Percentiles rank a stretch among this genome's conserved stretches.
Evolutionary conservation across 1,140 invertebrate species (phyloP).

Genomic region (Bombus sylvicola): DNA sequence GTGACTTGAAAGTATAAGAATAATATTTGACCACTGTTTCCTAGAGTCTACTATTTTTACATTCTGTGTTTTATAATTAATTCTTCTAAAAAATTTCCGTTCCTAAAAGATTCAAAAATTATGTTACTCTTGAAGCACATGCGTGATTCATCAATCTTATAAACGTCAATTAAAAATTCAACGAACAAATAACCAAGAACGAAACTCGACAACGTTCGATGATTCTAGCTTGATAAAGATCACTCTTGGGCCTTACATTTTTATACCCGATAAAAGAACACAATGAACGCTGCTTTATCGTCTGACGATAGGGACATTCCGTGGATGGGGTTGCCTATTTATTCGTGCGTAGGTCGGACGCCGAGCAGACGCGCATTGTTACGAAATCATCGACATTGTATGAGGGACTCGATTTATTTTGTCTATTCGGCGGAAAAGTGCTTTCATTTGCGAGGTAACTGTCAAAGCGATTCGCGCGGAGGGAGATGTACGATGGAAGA

Average conservation of each 20-base stretch:
- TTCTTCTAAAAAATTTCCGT: too few relatives aligned
- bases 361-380: slow-evolving; percentile 58
- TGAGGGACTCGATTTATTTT: slow-evolving; percentile 71
- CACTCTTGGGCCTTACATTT: slow-evolving; percentile 1
- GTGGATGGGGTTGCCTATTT: slow-evolving; percentile 51
- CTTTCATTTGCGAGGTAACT: slow-evolving; percentile 69
- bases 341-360: slow-evolving; percentile 56
- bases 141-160: neutral
- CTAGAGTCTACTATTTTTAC: too few relatives aligned
- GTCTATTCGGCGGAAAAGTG: slow-evolving; percentile 72
- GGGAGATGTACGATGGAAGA: neutral
- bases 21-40: too few relatives aligned
- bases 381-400: slow-evolving; percentile 69
- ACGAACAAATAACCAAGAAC: neutral
- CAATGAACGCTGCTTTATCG: slow-evolving; percentile 39
- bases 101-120: neutral
- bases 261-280: slow-evolving; percentile 34
- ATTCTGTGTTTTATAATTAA: too few relatives aligned
- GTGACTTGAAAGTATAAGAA: too few relatives aligned
- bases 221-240: neutral
- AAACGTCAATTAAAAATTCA: neutral
- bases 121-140: neutral
- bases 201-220: neutral
- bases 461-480: slow-evolving; percentile 39
- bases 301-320: slow-evolving; percentile 21